Percentiles rank a stretch among this genome's conserved stretches.
These are phyloP conservation scores for Aspidoscelis tigris DNA, from an alignment of 2,113 vertebrate species.

Conservation along the genomic window DNA sequence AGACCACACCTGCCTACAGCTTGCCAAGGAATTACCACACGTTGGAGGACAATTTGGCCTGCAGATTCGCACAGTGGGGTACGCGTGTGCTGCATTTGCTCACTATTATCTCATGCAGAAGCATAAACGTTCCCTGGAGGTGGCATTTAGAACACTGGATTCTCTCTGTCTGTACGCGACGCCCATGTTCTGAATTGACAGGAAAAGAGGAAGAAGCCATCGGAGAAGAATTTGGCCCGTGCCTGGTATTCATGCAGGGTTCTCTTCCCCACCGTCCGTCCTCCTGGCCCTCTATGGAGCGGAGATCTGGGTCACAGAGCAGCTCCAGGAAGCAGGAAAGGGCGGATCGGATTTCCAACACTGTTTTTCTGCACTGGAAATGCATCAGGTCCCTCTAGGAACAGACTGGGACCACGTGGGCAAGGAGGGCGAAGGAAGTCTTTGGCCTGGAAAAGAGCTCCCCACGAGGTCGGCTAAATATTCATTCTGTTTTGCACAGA, in stretches of 20 bases:
- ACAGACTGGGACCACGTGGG: neutral
- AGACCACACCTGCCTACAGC: constrained; percentile 26
- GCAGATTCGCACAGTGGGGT: neutral
- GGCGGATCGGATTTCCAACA: constrained; percentile 39
- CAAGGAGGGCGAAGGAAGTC: neutral
- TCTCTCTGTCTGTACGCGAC: constrained; percentile 55
- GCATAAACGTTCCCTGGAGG: constrained; percentile 34
- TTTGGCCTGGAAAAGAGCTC: neutral
- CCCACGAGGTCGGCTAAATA: neutral
- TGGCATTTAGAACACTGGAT: constrained; percentile 55
- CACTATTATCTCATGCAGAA: constrained; percentile 35
- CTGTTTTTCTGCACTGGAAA: constrained; percentile 37
- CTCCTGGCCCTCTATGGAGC: constrained; percentile 76
- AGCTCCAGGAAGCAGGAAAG: constrained; percentile 38
- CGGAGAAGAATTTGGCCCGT: constrained; percentile 71
- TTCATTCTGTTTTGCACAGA: neutral
- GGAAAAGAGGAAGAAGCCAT: constrained; percentile 36
- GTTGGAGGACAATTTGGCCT: constrained; percentile 3
- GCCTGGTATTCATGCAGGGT: constrained; percentile 72
- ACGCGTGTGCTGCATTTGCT: neutral
- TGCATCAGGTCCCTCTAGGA: constrained; percentile 19
- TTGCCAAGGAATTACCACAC: neutral
- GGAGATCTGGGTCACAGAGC: constrained; percentile 54
- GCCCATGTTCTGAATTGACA: constrained; percentile 52
- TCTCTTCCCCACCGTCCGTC: constrained; percentile 58